Conservation (phyloP, 2,888 invertebrate genomes). For the Scrobipalpa atriplicella region DNA sequence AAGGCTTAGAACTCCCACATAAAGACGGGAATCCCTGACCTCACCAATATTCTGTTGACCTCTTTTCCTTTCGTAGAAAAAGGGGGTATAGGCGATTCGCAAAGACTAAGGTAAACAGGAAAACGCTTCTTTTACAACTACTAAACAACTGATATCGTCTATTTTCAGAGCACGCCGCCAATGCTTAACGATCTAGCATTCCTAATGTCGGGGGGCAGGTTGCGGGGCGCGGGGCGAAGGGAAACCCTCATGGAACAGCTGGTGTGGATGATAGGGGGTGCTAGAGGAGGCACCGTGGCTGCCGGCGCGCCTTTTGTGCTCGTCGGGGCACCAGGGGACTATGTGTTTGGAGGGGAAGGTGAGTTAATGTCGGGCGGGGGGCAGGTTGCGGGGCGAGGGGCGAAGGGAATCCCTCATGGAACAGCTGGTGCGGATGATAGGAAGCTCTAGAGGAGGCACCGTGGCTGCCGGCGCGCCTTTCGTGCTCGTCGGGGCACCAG, state of each 20-base stretch:
- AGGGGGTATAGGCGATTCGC: too few species aligned
- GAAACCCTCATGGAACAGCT: constrained; percentile 72
- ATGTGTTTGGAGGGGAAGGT: constrained; percentile 78
- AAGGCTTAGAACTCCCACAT: too few species aligned
- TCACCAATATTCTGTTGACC: too few species aligned
- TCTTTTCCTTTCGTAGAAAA: too few species aligned
- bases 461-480: constrained; percentile 69
- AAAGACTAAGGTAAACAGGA: too few species aligned
- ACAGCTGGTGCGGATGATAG: constrained; percentile 72
- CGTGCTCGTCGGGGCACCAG: constrained; percentile 74
- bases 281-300: constrained; percentile 58
- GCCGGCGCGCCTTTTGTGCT: constrained; percentile 74
- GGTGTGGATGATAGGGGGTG: constrained; percentile 72
- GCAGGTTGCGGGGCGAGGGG: constrained; percentile 53
- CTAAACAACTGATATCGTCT: background rate
- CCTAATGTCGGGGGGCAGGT: constrained; percentile 69
- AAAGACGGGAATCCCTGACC: too few species aligned
- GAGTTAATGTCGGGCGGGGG: constrained; percentile 65
- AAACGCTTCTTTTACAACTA: background rate
- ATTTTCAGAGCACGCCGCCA: constrained; percentile 63
- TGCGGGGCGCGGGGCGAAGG: constrained; percentile 54
- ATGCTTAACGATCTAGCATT: constrained; percentile 74
- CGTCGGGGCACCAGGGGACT: constrained; percentile 76
- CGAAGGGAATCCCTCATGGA: constrained; percentile 67
- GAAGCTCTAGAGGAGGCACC: constrained; percentile 62